Conservation (phyloP, 2,797 vertebrate genomes). For the Acanthurus leucopareius region DNA sequence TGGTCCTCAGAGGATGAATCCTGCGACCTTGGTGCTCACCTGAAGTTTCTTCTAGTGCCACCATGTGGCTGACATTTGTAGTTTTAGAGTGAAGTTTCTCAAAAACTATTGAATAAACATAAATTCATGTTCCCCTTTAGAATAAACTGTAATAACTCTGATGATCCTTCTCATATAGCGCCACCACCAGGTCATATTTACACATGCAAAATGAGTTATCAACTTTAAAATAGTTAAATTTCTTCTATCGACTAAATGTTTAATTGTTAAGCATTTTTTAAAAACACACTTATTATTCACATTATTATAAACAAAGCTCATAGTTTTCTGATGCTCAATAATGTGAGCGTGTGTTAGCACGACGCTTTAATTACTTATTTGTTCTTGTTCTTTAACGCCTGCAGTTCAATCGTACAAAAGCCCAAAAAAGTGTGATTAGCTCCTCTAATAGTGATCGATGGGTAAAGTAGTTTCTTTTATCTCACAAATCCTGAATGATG, state of each 20-base stretch:
- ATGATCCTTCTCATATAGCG: no score
- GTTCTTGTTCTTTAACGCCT: neutral
- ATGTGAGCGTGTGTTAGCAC: neutral
- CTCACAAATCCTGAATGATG: neutral
- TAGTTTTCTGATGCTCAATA: neutral
- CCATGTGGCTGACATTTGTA: no score
- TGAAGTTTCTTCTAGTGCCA: no score
- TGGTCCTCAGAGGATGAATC: no score
- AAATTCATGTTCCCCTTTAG: no score
- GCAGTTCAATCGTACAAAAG: neutral
- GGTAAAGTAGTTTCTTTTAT: neutral
- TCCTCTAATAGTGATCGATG: neutral
- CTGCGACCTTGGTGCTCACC: no score
- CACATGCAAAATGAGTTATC: neutral
- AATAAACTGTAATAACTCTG: no score
- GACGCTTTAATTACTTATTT: no score
- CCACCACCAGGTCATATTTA: no score
- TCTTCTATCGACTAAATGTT: neutral
- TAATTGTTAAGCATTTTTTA: no score
- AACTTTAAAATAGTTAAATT: neutral
- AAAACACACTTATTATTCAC: neutral
- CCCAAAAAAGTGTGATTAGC: neutral
- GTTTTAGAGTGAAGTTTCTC: no score
- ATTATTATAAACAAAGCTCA: neutral
- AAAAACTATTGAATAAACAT: no score